These are phyloP conservation scores for Peromyscus eremicus DNA, from an alignment of 2,797 vertebrate species.

Conservation along the genomic window DNA sequence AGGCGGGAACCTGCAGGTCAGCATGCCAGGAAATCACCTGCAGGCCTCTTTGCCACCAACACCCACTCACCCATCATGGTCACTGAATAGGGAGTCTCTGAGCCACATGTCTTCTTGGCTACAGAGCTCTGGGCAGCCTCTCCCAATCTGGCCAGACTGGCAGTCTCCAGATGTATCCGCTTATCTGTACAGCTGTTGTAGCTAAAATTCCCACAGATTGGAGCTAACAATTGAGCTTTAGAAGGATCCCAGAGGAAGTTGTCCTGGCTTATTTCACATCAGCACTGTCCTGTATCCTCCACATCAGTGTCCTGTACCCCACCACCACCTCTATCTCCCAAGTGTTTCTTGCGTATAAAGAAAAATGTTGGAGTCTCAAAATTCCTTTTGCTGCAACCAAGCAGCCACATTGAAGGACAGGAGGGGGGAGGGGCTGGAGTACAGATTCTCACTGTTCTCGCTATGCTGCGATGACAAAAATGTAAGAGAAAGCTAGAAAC, in stretches of 20 bases:
- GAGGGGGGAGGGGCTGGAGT: background rate
- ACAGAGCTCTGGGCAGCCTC: background rate
- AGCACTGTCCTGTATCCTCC: background rate
- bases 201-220: background rate
- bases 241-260: background rate
- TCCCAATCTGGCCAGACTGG: background rate
- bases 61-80: background rate
- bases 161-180: background rate
- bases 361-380: too few species aligned
- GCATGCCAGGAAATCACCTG: background rate
- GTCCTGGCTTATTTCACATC: background rate
- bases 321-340: background rate
- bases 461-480: fast-evolving
- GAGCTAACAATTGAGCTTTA: background rate
- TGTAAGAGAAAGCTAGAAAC: background rate
- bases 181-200: background rate
- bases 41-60: background rate
- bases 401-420: too few species aligned
- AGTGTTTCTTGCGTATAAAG: background rate
- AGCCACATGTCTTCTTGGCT: background rate
- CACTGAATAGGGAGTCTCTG: too few species aligned
- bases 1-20: background rate
- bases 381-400: background rate
- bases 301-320: too few species aligned
- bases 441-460: background rate